Evolutionary conservation across 2,797 vertebrate species (phyloP).

Genomic region (Brachyrhaphis roseni): DNA sequence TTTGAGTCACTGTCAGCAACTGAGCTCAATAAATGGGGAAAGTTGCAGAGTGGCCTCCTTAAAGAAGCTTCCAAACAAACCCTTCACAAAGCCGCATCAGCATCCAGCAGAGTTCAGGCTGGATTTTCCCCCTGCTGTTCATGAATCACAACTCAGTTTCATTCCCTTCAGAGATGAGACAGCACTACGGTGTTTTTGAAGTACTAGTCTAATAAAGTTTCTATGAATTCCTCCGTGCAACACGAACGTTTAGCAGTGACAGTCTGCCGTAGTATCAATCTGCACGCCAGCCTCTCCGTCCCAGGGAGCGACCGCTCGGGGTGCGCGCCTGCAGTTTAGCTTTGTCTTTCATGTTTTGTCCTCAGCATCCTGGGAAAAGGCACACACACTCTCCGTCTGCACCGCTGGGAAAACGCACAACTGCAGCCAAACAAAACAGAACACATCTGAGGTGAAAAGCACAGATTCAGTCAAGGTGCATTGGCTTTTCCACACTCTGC

Average conservation of each 20-base stretch:
- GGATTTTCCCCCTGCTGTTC: slow-evolving; percentile 38
- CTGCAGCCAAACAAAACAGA: slow-evolving; percentile 30
- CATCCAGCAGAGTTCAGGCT: slow-evolving; percentile 33
- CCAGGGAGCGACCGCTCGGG: slow-evolving; percentile 19
- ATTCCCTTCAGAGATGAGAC: slow-evolving; percentile 27
- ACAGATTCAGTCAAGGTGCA: slow-evolving; percentile 16
- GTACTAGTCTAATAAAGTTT: slow-evolving; percentile 49
- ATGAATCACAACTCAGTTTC: slow-evolving; percentile 53
- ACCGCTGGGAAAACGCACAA: slow-evolving; percentile 25
- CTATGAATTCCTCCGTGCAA: slow-evolving; percentile 32
- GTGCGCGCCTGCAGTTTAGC: slow-evolving; percentile 25
- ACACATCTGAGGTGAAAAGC: slow-evolving; percentile 20
- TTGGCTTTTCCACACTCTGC: slow-evolving; percentile 10
- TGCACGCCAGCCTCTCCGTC: slow-evolving; percentile 4
- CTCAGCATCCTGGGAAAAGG: slow-evolving; percentile 28
- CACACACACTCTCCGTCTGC: slow-evolving; percentile 18
- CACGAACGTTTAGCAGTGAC: slow-evolving; percentile 14
- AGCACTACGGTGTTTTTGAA: slow-evolving; percentile 47
- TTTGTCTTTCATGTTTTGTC: slow-evolving; percentile 51
- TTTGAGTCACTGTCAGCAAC: slow-evolving; percentile 11
- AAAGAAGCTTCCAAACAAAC: slow-evolving; percentile 28
- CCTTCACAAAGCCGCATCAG: slow-evolving; percentile 40
- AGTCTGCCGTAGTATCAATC: neutral
- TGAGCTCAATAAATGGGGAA: slow-evolving; percentile 27
- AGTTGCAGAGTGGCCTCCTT: slow-evolving; percentile 24